A percentile compares a stretch with the other conserved stretches of the same genome.
Evolutionary conservation across 2,113 vertebrate species (phyloP).

Genomic region (Phodopus roborovskii): DNA sequence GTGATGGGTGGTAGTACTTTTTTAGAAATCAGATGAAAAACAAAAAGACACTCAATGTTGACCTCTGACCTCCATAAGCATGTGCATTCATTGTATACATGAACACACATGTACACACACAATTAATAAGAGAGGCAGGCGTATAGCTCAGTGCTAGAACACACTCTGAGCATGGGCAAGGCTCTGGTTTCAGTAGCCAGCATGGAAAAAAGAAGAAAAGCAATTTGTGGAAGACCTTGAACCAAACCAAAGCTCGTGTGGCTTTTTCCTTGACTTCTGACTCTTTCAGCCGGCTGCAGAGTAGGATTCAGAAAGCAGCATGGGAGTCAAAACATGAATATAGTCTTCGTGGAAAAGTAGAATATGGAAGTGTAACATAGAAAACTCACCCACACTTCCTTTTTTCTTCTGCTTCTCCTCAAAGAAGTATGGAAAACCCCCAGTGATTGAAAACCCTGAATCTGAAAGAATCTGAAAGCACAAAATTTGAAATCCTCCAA

Average conservation of each 20-base stretch:
- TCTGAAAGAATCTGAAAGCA: neutral
- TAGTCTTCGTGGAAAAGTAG: neutral
- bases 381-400: neutral
- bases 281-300: neutral
- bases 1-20: neutral
- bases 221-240: slow-evolving; percentile 30
- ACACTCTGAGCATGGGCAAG: neutral
- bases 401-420: neutral
- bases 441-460: neutral
- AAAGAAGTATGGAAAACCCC: neutral
- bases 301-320: neutral
- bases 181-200: neutral
- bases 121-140: neutral
- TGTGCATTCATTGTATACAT: neutral
- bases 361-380: neutral
- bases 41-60: too few relatives aligned
- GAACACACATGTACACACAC: neutral
- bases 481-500: neutral
- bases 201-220: neutral
- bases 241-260: neutral
- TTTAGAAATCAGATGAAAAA: neutral
- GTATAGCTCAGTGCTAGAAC: neutral
- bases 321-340: neutral
- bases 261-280: neutral
- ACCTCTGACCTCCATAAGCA: neutral